Percentiles rank a stretch among this genome's conserved stretches.
Evolutionary conservation across 2,797 vertebrate genomes (phyloP).

Genomic region (Spinus olivaceus): DNA sequence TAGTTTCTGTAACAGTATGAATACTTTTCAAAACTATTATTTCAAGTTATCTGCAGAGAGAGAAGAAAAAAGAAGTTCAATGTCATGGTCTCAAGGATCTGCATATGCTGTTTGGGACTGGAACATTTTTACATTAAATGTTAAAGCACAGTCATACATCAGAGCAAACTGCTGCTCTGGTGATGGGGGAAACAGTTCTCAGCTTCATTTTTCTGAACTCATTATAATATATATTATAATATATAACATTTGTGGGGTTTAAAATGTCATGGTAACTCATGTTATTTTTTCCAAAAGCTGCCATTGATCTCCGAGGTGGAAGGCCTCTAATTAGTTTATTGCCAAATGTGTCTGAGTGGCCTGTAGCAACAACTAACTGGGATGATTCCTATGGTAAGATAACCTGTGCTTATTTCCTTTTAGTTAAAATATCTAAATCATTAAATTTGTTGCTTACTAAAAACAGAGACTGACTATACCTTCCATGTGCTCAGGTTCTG

Average conservation of each 20-base stretch:
- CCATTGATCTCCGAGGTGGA: constrained; percentile 86
- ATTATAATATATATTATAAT: background rate
- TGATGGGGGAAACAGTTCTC: background rate
- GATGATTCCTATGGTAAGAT: constrained; percentile 80
- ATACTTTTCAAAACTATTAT: background rate
- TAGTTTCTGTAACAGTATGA: background rate
- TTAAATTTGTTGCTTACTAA: background rate
- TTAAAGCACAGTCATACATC: background rate
- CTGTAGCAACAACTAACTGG: constrained; percentile 86
- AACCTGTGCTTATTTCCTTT: background rate
- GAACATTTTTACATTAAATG: background rate
- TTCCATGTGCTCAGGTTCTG: constrained; percentile 73
- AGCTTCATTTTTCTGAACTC: background rate
- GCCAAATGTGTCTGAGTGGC: constrained; percentile 86
- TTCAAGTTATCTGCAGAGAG: background rate
- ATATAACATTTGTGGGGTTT: background rate
- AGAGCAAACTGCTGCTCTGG: background rate
- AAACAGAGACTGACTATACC: background rate
- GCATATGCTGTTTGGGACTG: background rate
- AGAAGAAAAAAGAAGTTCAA: background rate
- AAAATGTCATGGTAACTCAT: background rate
- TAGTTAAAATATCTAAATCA: background rate
- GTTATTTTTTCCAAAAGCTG: constrained; percentile 74
- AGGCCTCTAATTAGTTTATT: constrained; percentile 83
- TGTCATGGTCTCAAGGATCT: background rate